These are phyloP conservation scores for Grallaria varia DNA, from an alignment of 2,113 vertebrate genomes.

Conservation along the genomic window DNA sequence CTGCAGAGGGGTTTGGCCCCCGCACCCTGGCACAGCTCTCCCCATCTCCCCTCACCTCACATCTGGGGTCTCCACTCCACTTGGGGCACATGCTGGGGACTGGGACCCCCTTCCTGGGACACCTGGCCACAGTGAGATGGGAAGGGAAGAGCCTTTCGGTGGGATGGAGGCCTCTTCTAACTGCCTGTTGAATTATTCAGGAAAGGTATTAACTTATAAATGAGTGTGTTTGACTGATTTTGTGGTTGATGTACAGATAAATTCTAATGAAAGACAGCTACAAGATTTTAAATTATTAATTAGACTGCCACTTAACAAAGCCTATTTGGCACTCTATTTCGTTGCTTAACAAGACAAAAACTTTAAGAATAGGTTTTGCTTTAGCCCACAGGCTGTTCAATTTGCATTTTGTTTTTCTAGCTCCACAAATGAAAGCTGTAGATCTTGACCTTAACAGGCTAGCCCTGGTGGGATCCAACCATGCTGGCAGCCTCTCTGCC, in stretches of 20 bases:
- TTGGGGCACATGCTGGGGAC: neutral
- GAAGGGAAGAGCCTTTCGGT: slow-evolving; percentile 52
- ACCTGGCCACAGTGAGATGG: neutral
- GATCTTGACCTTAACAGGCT: slow-evolving; percentile 67
- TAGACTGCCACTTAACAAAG: slow-evolving; percentile 84
- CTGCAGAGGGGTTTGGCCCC: fast-evolving
- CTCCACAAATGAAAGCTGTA: slow-evolving; percentile 70
- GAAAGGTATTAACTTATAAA: slow-evolving; percentile 82
- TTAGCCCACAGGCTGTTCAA: slow-evolving; percentile 72
- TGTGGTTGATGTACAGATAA: slow-evolving; percentile 87
- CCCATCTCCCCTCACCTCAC: neutral
- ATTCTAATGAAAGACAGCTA: slow-evolving; percentile 86
- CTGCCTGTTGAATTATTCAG: slow-evolving; percentile 82
- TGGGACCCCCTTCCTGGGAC: neutral
- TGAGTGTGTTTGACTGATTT: slow-evolving; percentile 84
- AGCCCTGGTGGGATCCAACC: slow-evolving; percentile 42
- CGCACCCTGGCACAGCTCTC: fast-evolving
- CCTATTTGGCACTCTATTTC: slow-evolving; percentile 80
- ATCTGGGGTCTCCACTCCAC: fast-evolving
- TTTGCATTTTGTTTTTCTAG: slow-evolving; percentile 75
- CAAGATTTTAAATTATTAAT: slow-evolving; percentile 85
- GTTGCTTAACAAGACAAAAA: slow-evolving; percentile 84
- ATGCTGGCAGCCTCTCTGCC: neutral
- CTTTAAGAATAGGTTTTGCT: slow-evolving; percentile 72
- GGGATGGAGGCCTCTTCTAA: slow-evolving; percentile 72